Evolutionary conservation across 2,888 invertebrate species (phyloP).

Genomic region (Clivina fossor): DNA sequence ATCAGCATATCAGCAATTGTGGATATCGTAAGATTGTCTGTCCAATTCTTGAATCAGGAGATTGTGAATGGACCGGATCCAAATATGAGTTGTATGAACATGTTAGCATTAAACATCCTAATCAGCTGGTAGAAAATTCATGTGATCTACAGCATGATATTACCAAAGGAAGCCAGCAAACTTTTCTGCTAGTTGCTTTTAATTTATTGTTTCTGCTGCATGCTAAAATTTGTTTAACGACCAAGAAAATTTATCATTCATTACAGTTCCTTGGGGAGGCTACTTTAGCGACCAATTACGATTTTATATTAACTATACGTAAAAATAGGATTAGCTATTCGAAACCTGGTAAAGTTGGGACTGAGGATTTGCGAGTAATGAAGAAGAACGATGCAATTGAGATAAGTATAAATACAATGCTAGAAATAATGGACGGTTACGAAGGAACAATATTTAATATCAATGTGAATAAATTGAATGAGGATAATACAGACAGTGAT

Average conservation of each 20-base stretch:
- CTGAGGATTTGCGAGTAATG: neutral
- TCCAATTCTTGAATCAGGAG: neutral
- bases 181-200: neutral
- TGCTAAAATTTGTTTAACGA: slow-evolving; percentile 1
- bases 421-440: slow-evolving; percentile 2
- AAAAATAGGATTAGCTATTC: slow-evolving; percentile 1
- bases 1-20: neutral
- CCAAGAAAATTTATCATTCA: slow-evolving; percentile 3
- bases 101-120: neutral
- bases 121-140: neutral
- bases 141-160: neutral
- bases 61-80: slow-evolving; percentile 1
- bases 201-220: neutral
- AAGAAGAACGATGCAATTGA: slow-evolving; percentile 2
- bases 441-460: slow-evolving; percentile 1
- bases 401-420: neutral
- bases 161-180: neutral
- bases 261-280: neutral
- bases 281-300: neutral
- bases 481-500: no score
- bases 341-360: neutral
- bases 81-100: neutral
- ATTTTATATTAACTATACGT: neutral
- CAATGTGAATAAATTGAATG: neutral
- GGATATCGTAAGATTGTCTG: neutral